Conservation (phyloP, 2,113 vertebrate genomes). For the Morphnarchus princeps region DNA sequence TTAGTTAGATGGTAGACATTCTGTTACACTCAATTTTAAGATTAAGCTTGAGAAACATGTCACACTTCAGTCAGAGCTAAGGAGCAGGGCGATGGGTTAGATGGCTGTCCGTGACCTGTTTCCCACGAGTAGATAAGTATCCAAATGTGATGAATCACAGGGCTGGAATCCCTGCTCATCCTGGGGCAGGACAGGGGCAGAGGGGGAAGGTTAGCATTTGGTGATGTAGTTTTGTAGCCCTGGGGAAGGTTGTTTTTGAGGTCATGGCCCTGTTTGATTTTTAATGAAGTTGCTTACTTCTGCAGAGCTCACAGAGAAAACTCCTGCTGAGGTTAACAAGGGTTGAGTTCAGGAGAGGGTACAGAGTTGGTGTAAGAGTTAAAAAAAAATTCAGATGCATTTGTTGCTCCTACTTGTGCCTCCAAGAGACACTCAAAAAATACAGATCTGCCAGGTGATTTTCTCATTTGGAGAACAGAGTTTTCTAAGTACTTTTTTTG, state of each 20-base stretch:
- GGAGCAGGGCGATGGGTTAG: neutral
- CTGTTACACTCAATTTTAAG: neutral
- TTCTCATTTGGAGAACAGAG: neutral
- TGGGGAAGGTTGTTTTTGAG: neutral
- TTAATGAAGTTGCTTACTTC: neutral
- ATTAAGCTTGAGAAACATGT: neutral
- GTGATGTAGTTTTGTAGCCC: neutral
- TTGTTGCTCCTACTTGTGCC: neutral
- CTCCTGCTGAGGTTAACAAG: neutral
- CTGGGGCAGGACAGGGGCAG: neutral
- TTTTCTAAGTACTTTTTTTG: neutral
- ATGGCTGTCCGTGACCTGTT: neutral
- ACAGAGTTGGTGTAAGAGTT: neutral
- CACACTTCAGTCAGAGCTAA: neutral
- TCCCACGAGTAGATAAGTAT: neutral
- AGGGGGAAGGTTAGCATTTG: neutral
- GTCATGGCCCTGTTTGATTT: neutral
- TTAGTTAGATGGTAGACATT: neutral
- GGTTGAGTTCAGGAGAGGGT: neutral
- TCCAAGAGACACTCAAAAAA: neutral
- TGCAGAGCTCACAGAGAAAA: neutral
- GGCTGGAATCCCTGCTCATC: neutral
- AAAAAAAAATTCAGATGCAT: neutral
- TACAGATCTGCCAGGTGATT: neutral
- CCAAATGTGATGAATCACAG: neutral